These are phyloP conservation scores for Liasis olivaceus DNA, from an alignment of 2,797 vertebrate species.

Conservation along the genomic window DNA sequence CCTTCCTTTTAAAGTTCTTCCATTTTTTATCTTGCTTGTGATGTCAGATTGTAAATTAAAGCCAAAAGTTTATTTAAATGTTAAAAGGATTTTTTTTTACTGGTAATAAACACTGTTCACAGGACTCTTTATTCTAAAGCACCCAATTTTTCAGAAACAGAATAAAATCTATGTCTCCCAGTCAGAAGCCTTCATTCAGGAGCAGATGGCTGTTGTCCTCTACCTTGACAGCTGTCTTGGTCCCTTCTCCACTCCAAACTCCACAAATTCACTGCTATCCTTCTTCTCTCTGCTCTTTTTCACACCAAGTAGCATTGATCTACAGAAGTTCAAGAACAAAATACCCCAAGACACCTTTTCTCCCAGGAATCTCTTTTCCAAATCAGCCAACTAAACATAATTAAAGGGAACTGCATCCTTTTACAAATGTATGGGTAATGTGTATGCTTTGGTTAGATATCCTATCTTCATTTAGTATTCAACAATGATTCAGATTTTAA, in stretches of 20 bases:
- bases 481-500: background rate
- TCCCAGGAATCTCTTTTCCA: background rate
- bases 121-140: background rate
- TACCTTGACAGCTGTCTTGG: background rate
- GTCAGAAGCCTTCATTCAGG: background rate
- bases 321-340: background rate
- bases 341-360: background rate
- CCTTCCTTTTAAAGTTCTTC: background rate
- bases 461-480: background rate
- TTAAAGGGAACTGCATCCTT: background rate
- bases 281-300: background rate
- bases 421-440: background rate
- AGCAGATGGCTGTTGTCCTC: background rate
- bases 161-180: background rate
- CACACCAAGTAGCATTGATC: background rate
- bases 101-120: background rate
- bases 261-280: background rate
- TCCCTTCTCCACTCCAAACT: background rate
- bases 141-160: background rate
- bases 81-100: background rate
- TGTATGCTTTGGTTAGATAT: background rate
- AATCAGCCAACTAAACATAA: background rate
- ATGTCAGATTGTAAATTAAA: background rate
- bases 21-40: background rate
- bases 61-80: background rate